A percentile compares a stretch with the other conserved stretches of the same genome.
Conservation (phyloP, 2,888 invertebrate genomes). For the Cordilura impudica region DNA sequence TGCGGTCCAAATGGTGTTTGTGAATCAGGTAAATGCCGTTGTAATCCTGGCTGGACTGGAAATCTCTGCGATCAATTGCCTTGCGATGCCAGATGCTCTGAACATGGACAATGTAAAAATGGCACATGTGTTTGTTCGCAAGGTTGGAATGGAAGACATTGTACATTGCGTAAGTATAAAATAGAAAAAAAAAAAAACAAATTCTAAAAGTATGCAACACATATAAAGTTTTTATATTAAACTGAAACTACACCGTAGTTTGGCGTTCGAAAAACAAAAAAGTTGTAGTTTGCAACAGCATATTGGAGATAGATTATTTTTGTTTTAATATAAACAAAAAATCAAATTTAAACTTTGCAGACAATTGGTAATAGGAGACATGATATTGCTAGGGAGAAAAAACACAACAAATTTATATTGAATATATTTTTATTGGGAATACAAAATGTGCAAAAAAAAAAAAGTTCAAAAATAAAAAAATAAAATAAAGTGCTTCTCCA, state of each 20-base stretch:
- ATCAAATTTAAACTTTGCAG: constrained; percentile 66
- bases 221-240: constrained; percentile 5
- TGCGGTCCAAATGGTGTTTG: constrained; percentile 97
- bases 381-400: constrained; percentile 23
- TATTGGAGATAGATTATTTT: constrained; percentile 9
- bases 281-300: constrained; percentile 21
- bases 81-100: constrained; percentile 94
- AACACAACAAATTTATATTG: not conserved
- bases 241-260: not conserved
- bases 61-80: constrained; percentile 93
- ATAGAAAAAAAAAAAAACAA: not conserved
- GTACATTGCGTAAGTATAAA: constrained; percentile 92
- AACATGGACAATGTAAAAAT: constrained; percentile 97
- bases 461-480: too few relatives aligned
- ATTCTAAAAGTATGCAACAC: constrained; percentile 16
- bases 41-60: constrained; percentile 96
- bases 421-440: not conserved
- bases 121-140: constrained; percentile 98
- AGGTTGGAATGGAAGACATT: constrained; percentile 99
- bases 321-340: constrained; percentile 51
- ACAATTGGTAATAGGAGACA: constrained; percentile 54
- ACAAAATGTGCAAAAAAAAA: not conserved
- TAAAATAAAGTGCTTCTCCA: not conserved
- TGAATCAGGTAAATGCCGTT: constrained; percentile 93
- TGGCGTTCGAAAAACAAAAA: constrained; percentile 12